Conservation (phyloP, 2,888 invertebrate species). For the Cephus rjabovi region DNA sequence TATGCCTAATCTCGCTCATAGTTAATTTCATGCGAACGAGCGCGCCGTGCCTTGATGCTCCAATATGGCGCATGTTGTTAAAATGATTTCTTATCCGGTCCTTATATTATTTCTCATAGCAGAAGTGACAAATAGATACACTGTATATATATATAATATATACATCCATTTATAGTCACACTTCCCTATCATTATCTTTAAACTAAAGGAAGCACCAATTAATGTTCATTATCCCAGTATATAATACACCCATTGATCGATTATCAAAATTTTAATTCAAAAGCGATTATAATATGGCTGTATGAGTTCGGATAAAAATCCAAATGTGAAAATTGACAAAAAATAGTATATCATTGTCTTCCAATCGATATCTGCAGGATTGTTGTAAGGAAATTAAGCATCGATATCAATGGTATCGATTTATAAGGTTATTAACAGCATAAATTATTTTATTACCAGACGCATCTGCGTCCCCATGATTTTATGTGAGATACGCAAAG, state of each 20-base stretch:
- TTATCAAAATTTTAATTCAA: background rate
- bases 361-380: background rate
- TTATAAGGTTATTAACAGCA: background rate
- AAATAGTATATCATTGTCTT: background rate
- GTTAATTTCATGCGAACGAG: slow-evolving; percentile 3
- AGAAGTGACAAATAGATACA: slow-evolving; percentile 1
- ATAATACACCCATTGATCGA: background rate
- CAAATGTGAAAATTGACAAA: background rate
- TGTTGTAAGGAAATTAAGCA: background rate
- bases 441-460: no score
- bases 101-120: background rate
- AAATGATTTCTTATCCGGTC: background rate
- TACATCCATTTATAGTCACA: background rate
- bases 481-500: background rate
- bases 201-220: background rate
- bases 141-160: slow-evolving; percentile 2
- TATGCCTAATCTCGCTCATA: slow-evolving; percentile 37
- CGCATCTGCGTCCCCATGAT: background rate
- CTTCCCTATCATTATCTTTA: background rate
- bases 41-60: background rate
- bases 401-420: no score
- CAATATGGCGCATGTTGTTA: background rate
- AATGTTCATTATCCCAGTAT: background rate
- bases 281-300: background rate
- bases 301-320: background rate